Conservation (phyloP, 1,140 invertebrate species). For the Asbolus verrucosus region DNA sequence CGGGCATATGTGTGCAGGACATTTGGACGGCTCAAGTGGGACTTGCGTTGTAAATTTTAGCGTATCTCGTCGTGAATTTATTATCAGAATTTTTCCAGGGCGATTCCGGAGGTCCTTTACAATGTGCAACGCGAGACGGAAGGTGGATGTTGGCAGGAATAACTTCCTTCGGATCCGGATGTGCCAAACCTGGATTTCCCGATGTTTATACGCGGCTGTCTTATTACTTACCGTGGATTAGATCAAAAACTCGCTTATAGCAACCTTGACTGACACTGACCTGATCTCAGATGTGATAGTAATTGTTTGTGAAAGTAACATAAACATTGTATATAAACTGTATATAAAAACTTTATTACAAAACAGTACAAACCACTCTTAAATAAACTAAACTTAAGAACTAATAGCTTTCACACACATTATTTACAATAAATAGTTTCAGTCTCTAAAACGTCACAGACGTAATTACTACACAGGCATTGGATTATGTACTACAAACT, state of each 20-base stretch:
- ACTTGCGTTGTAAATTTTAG: conserved; percentile 90
- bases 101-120: conserved; percentile 87
- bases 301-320: conserved; percentile 39
- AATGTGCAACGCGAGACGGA: conserved; percentile 79
- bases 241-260: conserved; percentile 57
- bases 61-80: no score
- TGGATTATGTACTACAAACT: conserved; percentile 6
- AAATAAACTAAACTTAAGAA: conserved; percentile 1
- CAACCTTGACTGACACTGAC: conserved; percentile 44
- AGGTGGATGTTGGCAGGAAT: conserved; percentile 89
- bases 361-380: conserved; percentile 34
- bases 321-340: conserved; percentile 38
- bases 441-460: conserved; percentile 50
- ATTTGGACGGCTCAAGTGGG: conserved; percentile 84
- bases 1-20: conserved; percentile 90
- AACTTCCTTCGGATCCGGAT: conserved; percentile 91
- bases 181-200: conserved; percentile 84
- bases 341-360: conserved; percentile 37
- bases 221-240: conserved; percentile 89
- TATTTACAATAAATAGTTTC: conserved; percentile 47
- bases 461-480: conserved; percentile 37
- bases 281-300: conserved; percentile 45
- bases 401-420: conserved; percentile 4
- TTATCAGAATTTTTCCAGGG: no score
- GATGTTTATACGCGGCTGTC: conserved; percentile 89